Percentiles rank a stretch among this genome's conserved stretches.
Evolutionary conservation across 2,797 vertebrate species (phyloP).

Genomic region (Valencia hispanica): DNA sequence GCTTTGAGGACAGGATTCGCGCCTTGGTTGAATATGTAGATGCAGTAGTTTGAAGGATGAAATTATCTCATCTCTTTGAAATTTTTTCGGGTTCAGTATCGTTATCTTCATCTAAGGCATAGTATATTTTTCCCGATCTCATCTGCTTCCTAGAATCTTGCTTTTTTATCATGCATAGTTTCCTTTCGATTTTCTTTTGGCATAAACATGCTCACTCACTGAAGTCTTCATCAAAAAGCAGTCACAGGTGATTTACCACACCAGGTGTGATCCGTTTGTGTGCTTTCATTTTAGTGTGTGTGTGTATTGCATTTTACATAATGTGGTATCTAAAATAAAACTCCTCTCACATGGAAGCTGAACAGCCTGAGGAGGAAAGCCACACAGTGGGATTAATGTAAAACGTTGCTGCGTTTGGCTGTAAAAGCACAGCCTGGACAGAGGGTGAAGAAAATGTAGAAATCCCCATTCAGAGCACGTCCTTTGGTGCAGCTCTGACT

Average conservation of each 20-base stretch:
- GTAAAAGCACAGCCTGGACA: slow-evolving; percentile 24
- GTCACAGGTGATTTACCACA: slow-evolving; percentile 39
- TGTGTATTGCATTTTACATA: background rate
- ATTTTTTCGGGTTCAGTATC: slow-evolving; percentile 4
- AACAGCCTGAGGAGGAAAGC: background rate
- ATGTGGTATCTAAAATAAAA: background rate
- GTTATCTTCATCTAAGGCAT: slow-evolving; percentile 10
- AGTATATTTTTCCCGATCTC: background rate
- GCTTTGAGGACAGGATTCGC: slow-evolving; percentile 4
- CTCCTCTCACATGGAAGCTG: background rate
- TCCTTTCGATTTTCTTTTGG: slow-evolving; percentile 4
- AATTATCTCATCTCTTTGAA: background rate
- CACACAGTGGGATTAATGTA: background rate
- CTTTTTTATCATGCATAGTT: background rate
- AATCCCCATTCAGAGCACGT: slow-evolving; percentile 68
- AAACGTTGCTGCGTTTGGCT: slow-evolving; percentile 17
- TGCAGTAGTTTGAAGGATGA: slow-evolving; percentile 1
- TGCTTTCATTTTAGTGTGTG: slow-evolving; percentile 7
- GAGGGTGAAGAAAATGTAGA: slow-evolving; percentile 33
- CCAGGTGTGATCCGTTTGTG: slow-evolving; percentile 15
- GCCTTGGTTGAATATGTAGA: slow-evolving; percentile 1
- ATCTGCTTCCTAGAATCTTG: background rate
- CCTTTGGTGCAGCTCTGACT: slow-evolving; percentile 44
- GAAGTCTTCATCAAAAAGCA: slow-evolving; percentile 43
- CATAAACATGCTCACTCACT: slow-evolving; percentile 6